Evolutionary conservation across 2,888 invertebrate genomes (phyloP).

Genomic region (Cinara cedri): DNA sequence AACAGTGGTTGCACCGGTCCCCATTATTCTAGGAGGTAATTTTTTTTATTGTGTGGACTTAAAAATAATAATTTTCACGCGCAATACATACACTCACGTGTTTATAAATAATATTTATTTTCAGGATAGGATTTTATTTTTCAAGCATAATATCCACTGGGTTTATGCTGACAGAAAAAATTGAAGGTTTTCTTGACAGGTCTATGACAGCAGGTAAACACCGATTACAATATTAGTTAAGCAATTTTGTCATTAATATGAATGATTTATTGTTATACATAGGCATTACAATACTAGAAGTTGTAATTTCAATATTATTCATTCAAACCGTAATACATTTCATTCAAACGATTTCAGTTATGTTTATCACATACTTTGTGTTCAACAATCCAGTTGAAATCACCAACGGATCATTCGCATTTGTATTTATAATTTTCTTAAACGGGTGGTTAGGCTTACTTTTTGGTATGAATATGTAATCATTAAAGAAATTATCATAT

Average conservation of each 20-base stretch:
- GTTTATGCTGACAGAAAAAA: constrained; percentile 45
- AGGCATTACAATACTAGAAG: constrained; percentile 43
- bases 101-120: neutral
- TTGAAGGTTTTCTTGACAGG: constrained; percentile 36
- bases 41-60: no score
- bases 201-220: constrained; percentile 36
- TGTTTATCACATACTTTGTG: constrained; percentile 36
- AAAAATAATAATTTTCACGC: no score
- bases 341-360: constrained; percentile 14
- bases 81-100: no score
- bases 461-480: constrained; percentile 5
- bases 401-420: constrained; percentile 23
- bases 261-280: neutral
- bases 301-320: constrained; percentile 28
- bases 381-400: constrained; percentile 33
- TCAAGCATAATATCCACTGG: constrained; percentile 40
- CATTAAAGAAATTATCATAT: neutral
- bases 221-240: neutral
- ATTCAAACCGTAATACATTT: constrained; percentile 41
- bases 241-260: neutral
- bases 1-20: no score
- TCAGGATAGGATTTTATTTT: constrained; percentile 45
- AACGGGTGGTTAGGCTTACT: constrained; percentile 37
- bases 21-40: no score
- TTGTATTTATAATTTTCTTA: neutral